Evolutionary conservation across 2,888 invertebrate species (phyloP).

Genomic region (Lordiphosa fenestrarum): DNA sequence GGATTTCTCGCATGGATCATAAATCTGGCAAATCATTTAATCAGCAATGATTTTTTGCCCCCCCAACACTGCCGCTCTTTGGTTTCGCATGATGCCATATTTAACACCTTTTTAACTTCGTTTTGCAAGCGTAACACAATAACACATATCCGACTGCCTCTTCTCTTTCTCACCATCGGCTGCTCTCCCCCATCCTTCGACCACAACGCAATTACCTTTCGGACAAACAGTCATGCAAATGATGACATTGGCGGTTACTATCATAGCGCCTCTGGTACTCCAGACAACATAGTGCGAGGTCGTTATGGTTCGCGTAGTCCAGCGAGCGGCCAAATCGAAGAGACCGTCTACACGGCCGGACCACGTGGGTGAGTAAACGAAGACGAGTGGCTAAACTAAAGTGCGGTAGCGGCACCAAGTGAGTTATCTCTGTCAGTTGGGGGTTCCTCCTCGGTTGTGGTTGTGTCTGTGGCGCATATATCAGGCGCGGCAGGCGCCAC

Average conservation of each 20-base stretch:
- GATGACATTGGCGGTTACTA: slow-evolving; percentile 87
- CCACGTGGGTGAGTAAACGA: slow-evolving; percentile 84
- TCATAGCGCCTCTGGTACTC: slow-evolving; percentile 84
- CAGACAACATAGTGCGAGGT: slow-evolving; percentile 86
- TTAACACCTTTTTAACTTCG: slow-evolving; percentile 59
- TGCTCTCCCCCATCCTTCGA: not conserved
- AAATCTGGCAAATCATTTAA: slow-evolving; percentile 44
- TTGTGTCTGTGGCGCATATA: slow-evolving; percentile 57
- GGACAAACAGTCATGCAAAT: slow-evolving; percentile 80
- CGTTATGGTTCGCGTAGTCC: slow-evolving; percentile 88
- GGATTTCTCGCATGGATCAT: slow-evolving; percentile 20
- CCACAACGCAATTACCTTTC: not conserved
- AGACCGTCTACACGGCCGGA: slow-evolving; percentile 88
- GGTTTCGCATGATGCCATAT: slow-evolving; percentile 19
- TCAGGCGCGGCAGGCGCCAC: slow-evolving; percentile 55
- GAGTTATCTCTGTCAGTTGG: slow-evolving; percentile 48
- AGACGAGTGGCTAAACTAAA: slow-evolving; percentile 14
- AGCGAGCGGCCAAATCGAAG: slow-evolving; percentile 85
- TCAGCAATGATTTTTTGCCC: slow-evolving; percentile 10
- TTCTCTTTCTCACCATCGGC: slow-evolving; percentile 1
- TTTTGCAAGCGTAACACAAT: slow-evolving; percentile 59
- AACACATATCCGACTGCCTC: slow-evolving; percentile 35
- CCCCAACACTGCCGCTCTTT: not conserved
- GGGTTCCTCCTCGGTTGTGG: slow-evolving; percentile 23
- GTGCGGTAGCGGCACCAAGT: slow-evolving; percentile 39